Percentiles rank a stretch among this genome's conserved stretches.
These are phyloP conservation scores for Ranitomeya variabilis DNA, from an alignment of 2,113 vertebrate species.

Conservation along the genomic window DNA sequence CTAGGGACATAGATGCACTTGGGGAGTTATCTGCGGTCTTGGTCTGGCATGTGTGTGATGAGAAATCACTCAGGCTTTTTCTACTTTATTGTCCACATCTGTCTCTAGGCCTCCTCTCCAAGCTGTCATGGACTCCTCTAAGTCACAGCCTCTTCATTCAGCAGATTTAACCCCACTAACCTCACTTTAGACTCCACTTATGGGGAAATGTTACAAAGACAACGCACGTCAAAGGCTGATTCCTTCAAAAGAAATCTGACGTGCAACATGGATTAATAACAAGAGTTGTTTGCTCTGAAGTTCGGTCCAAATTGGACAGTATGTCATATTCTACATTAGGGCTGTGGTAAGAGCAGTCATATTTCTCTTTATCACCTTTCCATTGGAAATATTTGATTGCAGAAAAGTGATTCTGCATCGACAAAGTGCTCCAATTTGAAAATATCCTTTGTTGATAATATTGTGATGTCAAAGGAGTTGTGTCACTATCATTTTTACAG, in stretches of 20 bases:
- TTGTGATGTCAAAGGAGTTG: not conserved
- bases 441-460: not conserved
- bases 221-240: not conserved
- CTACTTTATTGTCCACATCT: conserved; percentile 37
- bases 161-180: conserved; percentile 41
- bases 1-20: conserved; percentile 37
- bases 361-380: not conserved
- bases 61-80: conserved; percentile 54
- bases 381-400: not conserved
- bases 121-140: conserved; percentile 51
- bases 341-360: not conserved
- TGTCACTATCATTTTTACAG: no score
- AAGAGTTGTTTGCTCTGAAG: not conserved
- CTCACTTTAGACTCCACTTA: conserved; percentile 38
- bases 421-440: not conserved
- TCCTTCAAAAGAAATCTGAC: conserved; percentile 1
- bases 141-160: conserved; percentile 24
- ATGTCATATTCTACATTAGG: not conserved
- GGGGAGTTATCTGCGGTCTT: conserved; percentile 48
- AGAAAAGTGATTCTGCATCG: not conserved
- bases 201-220: not conserved
- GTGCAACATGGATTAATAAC: not conserved
- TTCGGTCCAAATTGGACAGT: not conserved
- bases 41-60: conserved; percentile 38
- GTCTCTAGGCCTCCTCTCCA: conserved; percentile 43